A percentile compares a stretch with the other conserved stretches of the same genome.
Conservation (phyloP, 1,140 invertebrate species). For the Solenopsis fugax region DNA sequence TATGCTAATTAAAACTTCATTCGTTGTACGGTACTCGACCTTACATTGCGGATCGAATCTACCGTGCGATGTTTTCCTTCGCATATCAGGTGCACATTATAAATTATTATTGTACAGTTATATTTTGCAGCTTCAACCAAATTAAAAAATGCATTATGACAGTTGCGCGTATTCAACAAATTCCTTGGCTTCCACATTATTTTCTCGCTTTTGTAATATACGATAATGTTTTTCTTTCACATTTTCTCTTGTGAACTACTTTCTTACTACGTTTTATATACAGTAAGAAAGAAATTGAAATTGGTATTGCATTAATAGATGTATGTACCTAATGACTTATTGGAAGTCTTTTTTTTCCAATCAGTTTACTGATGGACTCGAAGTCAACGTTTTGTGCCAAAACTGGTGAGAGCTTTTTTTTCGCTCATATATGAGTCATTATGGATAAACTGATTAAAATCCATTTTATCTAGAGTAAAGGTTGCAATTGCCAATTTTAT, state of each 20-base stretch:
- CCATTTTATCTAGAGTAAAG: background rate
- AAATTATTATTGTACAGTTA: background rate
- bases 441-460: background rate
- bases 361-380: too few relatives aligned
- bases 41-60: slow-evolving; percentile 6
- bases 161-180: background rate
- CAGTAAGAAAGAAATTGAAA: background rate
- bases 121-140: background rate
- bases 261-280: background rate
- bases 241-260: background rate
- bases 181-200: background rate
- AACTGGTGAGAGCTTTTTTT: too few relatives aligned
- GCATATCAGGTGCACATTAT: background rate
- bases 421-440: too few relatives aligned
- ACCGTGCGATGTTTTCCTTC: background rate
- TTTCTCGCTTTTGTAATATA: background rate
- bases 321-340: background rate
- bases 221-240: background rate
- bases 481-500: too few relatives aligned
- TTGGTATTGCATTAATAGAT: background rate
- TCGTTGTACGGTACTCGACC: background rate
- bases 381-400: too few relatives aligned
- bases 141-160: slow-evolving; percentile 19
- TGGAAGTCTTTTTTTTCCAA: background rate
- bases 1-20: slow-evolving; percentile 45